Evolutionary conservation across 23 tunicate species (phyloP).

Genomic region (Ascidia mentula): DNA sequence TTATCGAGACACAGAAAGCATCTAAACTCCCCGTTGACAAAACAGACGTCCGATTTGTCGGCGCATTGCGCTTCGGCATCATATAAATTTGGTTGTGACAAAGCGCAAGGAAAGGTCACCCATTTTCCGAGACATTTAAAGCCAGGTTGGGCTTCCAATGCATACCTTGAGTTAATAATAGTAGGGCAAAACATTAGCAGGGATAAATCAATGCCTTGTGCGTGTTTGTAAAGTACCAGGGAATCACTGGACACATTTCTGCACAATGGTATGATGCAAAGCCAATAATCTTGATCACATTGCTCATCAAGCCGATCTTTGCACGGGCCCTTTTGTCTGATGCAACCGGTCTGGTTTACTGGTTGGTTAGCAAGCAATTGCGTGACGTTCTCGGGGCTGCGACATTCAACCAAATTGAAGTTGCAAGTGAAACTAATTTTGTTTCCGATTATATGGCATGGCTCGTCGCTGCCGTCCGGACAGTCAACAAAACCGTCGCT

Average conservation of each 20-base stretch:
- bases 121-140: constrained; percentile 33
- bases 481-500: not conserved
- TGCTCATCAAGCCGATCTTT: not conserved
- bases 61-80: constrained; percentile 23
- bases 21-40: not conserved
- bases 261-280: not conserved
- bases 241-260: not conserved
- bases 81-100: constrained; percentile 6
- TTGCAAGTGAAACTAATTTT: not conserved
- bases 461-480: not conserved
- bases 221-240: no score
- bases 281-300: not conserved
- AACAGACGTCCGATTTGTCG: constrained; percentile 26
- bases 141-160: constrained; percentile 2
- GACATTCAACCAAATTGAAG: not conserved
- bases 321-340: no score
- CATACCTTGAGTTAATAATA: no score
- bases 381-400: no score
- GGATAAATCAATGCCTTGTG: no score
- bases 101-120: constrained; percentile 11
- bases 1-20: constrained; percentile 46
- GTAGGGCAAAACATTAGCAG: no score
- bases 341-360: no score
- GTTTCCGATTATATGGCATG: not conserved
- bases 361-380: no score